These are phyloP conservation scores for Suncus etruscus DNA, from an alignment of 2,113 vertebrate genomes.

Conservation along the genomic window DNA sequence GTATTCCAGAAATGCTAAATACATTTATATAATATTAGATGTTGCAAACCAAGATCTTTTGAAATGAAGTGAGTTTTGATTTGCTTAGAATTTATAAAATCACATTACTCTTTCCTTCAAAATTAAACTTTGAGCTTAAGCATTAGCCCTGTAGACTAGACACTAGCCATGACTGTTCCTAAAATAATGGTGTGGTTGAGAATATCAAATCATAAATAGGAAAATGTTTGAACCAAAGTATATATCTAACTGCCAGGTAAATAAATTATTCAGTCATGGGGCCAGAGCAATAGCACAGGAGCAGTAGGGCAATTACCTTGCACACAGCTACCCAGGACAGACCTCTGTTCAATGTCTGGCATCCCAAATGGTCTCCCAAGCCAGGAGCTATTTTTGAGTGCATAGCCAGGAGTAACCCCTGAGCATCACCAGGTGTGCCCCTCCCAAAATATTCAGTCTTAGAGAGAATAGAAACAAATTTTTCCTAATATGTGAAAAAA, in stretches of 20 bases:
- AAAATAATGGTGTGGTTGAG: background rate
- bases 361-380: no score
- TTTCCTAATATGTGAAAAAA: background rate
- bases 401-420: no score
- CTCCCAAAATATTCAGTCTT: rapidly evolving
- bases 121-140: background rate
- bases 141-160: background rate
- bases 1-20: background rate
- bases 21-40: background rate
- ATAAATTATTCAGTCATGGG: background rate
- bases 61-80: background rate
- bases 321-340: no score
- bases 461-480: background rate
- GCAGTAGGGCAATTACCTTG: no score
- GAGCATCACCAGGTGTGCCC: no score
- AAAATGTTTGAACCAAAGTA: background rate
- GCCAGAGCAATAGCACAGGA: no score
- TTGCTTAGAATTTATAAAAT: background rate
- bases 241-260: background rate
- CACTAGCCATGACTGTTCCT: background rate
- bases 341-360: no score
- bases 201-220: background rate
- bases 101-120: background rate
- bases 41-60: background rate
- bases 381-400: no score